Percentiles rank a stretch among this genome's conserved stretches.
Conservation (phyloP, 2,113 vertebrate species). For the Platichthys flesus region DNA sequence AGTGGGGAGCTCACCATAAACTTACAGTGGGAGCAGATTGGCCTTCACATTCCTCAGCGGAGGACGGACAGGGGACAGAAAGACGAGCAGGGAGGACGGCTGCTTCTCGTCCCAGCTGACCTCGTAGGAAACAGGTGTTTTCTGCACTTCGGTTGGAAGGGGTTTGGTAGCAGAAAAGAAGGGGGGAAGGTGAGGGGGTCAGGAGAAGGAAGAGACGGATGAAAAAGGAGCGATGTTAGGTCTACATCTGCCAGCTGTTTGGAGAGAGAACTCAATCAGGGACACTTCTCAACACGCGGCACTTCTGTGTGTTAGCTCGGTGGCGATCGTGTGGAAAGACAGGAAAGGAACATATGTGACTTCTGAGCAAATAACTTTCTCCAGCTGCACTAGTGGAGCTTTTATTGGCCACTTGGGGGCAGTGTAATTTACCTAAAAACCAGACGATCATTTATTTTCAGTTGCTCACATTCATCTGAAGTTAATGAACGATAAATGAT, state of each 20-base stretch:
- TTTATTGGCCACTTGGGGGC: too few relatives aligned
- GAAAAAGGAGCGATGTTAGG: neutral
- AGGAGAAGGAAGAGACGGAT: neutral
- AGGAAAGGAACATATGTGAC: neutral
- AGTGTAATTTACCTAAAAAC: neutral
- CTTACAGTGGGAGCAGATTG: neutral
- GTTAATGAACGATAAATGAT: neutral
- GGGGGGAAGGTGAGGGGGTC: neutral
- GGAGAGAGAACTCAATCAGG: neutral
- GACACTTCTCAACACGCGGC: neutral
- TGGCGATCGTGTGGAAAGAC: neutral
- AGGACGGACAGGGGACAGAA: conserved; percentile 16
- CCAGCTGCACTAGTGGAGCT: neutral
- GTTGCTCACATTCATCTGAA: too few relatives aligned
- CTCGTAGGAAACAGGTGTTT: conserved; percentile 41
- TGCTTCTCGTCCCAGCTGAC: conserved; percentile 12
- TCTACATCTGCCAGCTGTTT: conserved; percentile 9
- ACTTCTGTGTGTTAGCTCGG: too few relatives aligned
- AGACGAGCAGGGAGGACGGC: neutral
- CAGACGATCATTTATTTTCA: too few relatives aligned
- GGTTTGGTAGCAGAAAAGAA: conserved; percentile 3
- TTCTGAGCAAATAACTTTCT: neutral
- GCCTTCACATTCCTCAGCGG: conserved; percentile 4
- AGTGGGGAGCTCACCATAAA: neutral
- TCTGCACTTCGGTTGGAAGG: conserved; percentile 1